Evolutionary conservation across 2,888 invertebrate genomes (phyloP).

Genomic region (Epinotia ramella): DNA sequence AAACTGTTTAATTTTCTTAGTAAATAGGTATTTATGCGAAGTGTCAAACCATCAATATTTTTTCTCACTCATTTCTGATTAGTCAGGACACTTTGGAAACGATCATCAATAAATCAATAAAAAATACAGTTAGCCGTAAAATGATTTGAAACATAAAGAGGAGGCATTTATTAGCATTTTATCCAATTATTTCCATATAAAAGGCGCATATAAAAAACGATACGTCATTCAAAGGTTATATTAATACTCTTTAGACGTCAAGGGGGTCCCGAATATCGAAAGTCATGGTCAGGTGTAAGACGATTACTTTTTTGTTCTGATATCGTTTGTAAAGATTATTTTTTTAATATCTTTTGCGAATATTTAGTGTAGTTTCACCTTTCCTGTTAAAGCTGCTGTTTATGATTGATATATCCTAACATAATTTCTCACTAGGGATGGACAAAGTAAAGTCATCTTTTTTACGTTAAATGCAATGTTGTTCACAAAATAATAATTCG

Average conservation of each 20-base stretch:
- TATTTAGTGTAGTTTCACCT: background rate
- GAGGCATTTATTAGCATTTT: constrained; percentile 67
- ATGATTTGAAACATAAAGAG: constrained; percentile 31
- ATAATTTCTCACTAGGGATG: background rate
- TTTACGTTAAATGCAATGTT: no score
- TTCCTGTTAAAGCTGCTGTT: background rate
- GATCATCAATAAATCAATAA: constrained; percentile 41
- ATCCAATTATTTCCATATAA: constrained; percentile 71
- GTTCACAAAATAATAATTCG: no score
- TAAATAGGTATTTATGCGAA: constrained; percentile 19
- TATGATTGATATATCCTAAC: background rate
- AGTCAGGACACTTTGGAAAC: constrained; percentile 19
- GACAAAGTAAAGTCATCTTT: no score
- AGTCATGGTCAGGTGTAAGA: constrained; percentile 64
- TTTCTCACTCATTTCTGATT: constrained; percentile 12
- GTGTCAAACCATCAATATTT: constrained; percentile 29
- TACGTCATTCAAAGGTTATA: constrained; percentile 62
- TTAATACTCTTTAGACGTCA: constrained; percentile 48
- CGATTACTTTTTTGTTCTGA: constrained; percentile 19
- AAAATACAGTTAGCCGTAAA: constrained; percentile 27
- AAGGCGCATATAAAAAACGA: constrained; percentile 72
- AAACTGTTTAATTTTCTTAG: background rate
- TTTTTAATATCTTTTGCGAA: constrained; percentile 42
- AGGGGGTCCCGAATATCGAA: constrained; percentile 56
- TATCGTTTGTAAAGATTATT: constrained; percentile 57